phyloP scores from a whole-genome alignment of 2,888 invertebrate species.

The Sisyra nigra region DNA sequence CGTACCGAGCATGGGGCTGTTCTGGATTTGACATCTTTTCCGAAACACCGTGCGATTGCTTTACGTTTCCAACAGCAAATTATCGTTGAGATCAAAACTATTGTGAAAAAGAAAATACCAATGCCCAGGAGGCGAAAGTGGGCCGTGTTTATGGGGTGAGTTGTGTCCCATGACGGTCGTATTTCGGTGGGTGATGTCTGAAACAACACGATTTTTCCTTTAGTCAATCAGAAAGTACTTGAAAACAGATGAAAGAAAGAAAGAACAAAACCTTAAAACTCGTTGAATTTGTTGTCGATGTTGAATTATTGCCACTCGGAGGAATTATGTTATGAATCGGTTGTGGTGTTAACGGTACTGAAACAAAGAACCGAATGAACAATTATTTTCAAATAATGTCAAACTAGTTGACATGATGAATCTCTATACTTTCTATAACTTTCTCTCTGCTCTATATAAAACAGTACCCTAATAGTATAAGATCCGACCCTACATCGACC shows the following conservation, averaged over 20 bases:
- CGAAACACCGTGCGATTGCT: slow-evolving; percentile 10
- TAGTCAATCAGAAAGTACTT: background rate
- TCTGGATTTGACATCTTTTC: slow-evolving; percentile 6
- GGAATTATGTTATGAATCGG: slow-evolving; percentile 46
- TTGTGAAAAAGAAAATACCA: slow-evolving; percentile 4
- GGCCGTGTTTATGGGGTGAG: slow-evolving; percentile 2
- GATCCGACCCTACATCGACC: too few species aligned
- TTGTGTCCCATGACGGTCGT: background rate
- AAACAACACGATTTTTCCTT: background rate
- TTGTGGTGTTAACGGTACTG: slow-evolving; percentile 38
- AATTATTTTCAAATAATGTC: background rate
- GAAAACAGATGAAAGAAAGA: too few species aligned
- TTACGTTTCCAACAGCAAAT: slow-evolving; percentile 16
- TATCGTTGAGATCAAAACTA: slow-evolving; percentile 11
- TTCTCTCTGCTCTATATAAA: too few species aligned
- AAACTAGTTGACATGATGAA: too few species aligned
- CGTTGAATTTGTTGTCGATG: slow-evolving; percentile 29
- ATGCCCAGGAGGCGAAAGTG: slow-evolving; percentile 6
- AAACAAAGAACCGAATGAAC: slow-evolving; percentile 11
- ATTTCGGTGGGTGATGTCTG: background rate
- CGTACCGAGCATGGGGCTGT: slow-evolving; percentile 9
- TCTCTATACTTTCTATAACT: too few species aligned
- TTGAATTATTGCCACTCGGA: slow-evolving; percentile 27
- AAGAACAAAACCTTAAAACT: slow-evolving; percentile 25
- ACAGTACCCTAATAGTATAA: too few species aligned